Conservation (phyloP, 2,797 vertebrate species). For the Salarias fasciatus region DNA sequence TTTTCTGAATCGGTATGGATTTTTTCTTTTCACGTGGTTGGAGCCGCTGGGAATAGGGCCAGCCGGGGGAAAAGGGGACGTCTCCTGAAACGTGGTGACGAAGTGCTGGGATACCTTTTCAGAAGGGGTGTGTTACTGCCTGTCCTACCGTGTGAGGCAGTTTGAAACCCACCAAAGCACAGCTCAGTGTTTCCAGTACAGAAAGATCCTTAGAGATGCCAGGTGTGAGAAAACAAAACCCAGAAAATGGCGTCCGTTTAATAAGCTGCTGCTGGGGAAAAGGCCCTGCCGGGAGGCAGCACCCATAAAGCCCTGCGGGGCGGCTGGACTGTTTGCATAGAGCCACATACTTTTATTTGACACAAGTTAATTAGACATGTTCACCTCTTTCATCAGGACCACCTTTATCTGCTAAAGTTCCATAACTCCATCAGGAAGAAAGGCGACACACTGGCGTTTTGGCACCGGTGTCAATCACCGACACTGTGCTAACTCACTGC, state of each 20-base stretch:
- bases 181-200: slow-evolving; percentile 21
- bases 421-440: slow-evolving; percentile 69
- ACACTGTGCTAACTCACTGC: slow-evolving; percentile 73
- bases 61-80: slow-evolving; percentile 51
- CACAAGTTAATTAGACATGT: slow-evolving; percentile 76
- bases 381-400: slow-evolving; percentile 62
- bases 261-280: slow-evolving; percentile 52
- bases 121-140: slow-evolving; percentile 10
- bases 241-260: slow-evolving; percentile 66
- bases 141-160: slow-evolving; percentile 23
- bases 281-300: slow-evolving; percentile 58
- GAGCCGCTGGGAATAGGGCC: slow-evolving; percentile 40
- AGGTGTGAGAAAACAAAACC: slow-evolving; percentile 60
- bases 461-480: slow-evolving; percentile 82
- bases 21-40: slow-evolving; percentile 30
- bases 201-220: slow-evolving; percentile 67
- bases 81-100: slow-evolving; percentile 33
- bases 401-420: slow-evolving; percentile 60
- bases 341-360: slow-evolving; percentile 69
- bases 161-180: slow-evolving; percentile 41
- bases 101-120: slow-evolving; percentile 38
- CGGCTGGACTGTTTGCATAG: slow-evolving; percentile 48
- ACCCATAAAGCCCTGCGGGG: slow-evolving; percentile 48
- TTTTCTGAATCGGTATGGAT: slow-evolving; percentile 55
- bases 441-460: slow-evolving; percentile 68